phyloP scores from a whole-genome alignment of 2,113 vertebrate species.

The Aspidoscelis tigris region DNA sequence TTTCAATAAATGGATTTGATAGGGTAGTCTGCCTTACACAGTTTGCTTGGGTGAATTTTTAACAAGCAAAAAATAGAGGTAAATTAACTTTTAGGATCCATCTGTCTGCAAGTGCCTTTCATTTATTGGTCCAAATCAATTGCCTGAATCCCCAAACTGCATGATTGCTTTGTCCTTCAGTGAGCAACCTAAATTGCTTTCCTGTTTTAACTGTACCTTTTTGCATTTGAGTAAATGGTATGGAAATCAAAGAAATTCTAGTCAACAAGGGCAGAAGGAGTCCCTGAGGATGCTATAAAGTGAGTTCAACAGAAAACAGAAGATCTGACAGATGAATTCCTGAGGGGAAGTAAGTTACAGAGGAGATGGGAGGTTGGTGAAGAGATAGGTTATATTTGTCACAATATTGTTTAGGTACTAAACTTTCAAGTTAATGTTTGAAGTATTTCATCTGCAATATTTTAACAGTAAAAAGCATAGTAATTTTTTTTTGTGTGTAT shows the following conservation, averaged over 20 bases:
- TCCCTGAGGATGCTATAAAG: neutral
- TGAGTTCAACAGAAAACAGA: constrained; percentile 9
- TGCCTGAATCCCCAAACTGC: neutral
- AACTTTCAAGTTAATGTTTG: constrained; percentile 6
- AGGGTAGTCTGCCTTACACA: neutral
- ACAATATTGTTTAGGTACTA: constrained; percentile 27
- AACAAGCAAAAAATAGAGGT: constrained; percentile 24
- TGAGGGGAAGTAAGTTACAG: constrained; percentile 31
- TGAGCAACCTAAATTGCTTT: constrained; percentile 25
- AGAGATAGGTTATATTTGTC: constrained; percentile 29
- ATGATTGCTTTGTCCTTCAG: neutral
- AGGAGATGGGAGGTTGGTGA: constrained; percentile 19
- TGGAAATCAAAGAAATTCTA: constrained; percentile 47
- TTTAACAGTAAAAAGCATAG: constrained; percentile 31
- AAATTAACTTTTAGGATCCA: constrained; percentile 18
- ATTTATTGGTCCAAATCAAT: constrained; percentile 20
- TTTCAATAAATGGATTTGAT: neutral
- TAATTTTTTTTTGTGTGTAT: neutral
- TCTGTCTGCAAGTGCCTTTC: constrained; percentile 10
- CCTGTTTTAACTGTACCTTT: neutral
- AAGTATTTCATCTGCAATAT: constrained; percentile 13
- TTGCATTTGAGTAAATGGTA: constrained; percentile 19
- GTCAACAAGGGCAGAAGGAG: constrained; percentile 1
- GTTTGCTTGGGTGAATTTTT: constrained; percentile 17
- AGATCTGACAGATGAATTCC: constrained; percentile 27